phyloP scores from a whole-genome alignment of 1,140 invertebrate genomes.

The Trachymyrmex septentrionalis region DNA sequence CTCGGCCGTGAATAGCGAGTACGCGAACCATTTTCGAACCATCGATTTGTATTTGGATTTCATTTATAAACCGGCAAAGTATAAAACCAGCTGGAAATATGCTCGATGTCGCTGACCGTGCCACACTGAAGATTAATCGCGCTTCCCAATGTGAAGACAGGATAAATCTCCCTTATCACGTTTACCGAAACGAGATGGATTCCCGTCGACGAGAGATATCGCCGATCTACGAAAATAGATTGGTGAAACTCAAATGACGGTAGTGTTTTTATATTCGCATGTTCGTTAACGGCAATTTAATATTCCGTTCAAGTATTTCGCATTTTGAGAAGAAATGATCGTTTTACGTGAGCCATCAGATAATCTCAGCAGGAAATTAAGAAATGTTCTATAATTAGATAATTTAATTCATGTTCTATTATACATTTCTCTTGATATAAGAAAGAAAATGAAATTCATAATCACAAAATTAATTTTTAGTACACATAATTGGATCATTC shows the following conservation, averaged over 20 bases:
- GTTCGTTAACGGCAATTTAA: slow-evolving; percentile 25
- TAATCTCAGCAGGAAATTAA: neutral
- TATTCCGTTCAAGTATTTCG: too few species aligned
- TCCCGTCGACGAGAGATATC: slow-evolving; percentile 22
- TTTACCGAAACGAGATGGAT: slow-evolving; percentile 41
- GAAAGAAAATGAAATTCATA: too few species aligned
- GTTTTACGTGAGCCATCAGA: neutral
- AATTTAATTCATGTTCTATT: neutral
- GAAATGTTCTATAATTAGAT: neutral
- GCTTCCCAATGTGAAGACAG: slow-evolving; percentile 47
- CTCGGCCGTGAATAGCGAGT: slow-evolving; percentile 8
- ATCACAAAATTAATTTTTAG: too few species aligned
- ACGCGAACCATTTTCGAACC: slow-evolving; percentile 20
- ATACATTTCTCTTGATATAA: neutral
- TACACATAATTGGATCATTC: too few species aligned
- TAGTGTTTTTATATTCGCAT: slow-evolving; percentile 13
- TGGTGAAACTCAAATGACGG: neutral
- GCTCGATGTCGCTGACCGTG: slow-evolving; percentile 27
- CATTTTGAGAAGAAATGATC: neutral
- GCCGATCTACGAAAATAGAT: slow-evolving; percentile 37
- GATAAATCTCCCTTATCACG: slow-evolving; percentile 61
- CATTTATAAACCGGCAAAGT: slow-evolving; percentile 45
- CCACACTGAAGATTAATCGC: slow-evolving; percentile 52
- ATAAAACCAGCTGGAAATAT: neutral
- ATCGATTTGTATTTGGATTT: slow-evolving; percentile 56